phyloP scores from a whole-genome alignment of 2,797 vertebrate species.

The Neostethus bicornis region DNA sequence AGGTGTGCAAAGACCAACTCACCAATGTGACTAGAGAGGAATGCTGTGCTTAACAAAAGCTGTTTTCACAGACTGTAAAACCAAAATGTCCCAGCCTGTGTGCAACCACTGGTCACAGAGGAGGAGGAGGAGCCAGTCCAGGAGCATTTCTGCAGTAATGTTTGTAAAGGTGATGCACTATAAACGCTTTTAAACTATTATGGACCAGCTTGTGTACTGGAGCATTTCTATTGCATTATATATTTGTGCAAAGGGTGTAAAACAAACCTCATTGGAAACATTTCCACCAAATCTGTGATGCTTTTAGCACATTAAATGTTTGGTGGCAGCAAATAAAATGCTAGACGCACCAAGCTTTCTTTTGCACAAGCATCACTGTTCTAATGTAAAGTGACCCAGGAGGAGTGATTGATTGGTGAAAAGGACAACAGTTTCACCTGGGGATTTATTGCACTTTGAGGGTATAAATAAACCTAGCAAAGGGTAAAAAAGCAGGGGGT shows the following conservation, averaged over 20 bases:
- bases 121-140: conserved; percentile 63
- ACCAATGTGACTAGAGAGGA: conserved; percentile 74
- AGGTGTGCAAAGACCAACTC: conserved; percentile 66
- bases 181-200: conserved; percentile 65
- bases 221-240: conserved; percentile 23
- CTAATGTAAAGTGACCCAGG: conserved; percentile 46
- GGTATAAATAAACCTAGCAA: conserved; percentile 74
- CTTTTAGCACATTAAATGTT: conserved; percentile 41
- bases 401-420: conserved; percentile 72
- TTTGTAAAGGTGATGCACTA: conserved; percentile 63
- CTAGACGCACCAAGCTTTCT: conserved; percentile 27
- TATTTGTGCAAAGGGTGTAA: conserved; percentile 22
- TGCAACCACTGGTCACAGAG: conserved; percentile 71
- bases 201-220: conserved; percentile 37
- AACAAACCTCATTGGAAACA: conserved; percentile 18
- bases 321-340: conserved; percentile 27
- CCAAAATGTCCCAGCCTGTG: conserved; percentile 69
- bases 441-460: conserved; percentile 71
- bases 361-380: conserved; percentile 37
- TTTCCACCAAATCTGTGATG: conserved; percentile 29
- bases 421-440: conserved; percentile 77
- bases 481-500: conserved; percentile 54
- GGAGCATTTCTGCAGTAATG: conserved; percentile 51
- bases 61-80: conserved; percentile 79
- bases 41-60: conserved; percentile 78